Evolutionary conservation across 2,888 invertebrate species (phyloP).

Genomic region (Steinernema hermaphroditum): DNA sequence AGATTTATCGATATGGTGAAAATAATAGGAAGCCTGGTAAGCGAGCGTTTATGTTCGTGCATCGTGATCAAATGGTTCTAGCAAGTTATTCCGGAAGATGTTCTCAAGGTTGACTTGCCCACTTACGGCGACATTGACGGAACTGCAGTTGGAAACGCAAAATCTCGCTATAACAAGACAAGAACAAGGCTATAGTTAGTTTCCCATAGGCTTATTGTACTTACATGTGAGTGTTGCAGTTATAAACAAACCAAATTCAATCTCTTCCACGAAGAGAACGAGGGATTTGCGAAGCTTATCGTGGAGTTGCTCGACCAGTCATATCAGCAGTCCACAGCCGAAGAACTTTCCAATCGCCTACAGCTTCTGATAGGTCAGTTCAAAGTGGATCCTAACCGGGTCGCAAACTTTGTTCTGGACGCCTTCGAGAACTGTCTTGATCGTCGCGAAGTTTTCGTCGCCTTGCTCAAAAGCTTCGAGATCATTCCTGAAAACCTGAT

Average conservation of each 20-base stretch:
- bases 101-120: slow-evolving; percentile 50
- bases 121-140: neutral
- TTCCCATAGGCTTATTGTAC: neutral
- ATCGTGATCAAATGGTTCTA: slow-evolving; percentile 29
- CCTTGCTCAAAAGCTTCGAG: slow-evolving; percentile 73
- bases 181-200: slow-evolving; percentile 2
- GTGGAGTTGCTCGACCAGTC: slow-evolving; percentile 53
- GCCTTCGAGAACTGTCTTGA: slow-evolving; percentile 80
- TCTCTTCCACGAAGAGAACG: slow-evolving; percentile 95
- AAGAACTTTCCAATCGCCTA: slow-evolving; percentile 28
- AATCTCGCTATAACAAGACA: slow-evolving; percentile 5
- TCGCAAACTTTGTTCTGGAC: slow-evolving; percentile 88
- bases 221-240: slow-evolving; percentile 71
- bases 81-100: slow-evolving; percentile 54
- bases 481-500: slow-evolving; percentile 84
- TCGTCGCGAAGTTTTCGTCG: slow-evolving; percentile 52
- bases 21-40: neutral
- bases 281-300: slow-evolving; percentile 87
- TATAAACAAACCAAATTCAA: slow-evolving; percentile 99
- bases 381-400: slow-evolving; percentile 89
- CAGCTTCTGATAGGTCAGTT: slow-evolving; percentile 76
- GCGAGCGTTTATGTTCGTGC: neutral
- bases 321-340: slow-evolving; percentile 8
- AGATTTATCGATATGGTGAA: neutral
- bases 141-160: neutral